Percentiles rank a stretch among this genome's conserved stretches.
Evolutionary conservation across 2,797 vertebrate species (phyloP).

Genomic region (Lagodon rhomboides): DNA sequence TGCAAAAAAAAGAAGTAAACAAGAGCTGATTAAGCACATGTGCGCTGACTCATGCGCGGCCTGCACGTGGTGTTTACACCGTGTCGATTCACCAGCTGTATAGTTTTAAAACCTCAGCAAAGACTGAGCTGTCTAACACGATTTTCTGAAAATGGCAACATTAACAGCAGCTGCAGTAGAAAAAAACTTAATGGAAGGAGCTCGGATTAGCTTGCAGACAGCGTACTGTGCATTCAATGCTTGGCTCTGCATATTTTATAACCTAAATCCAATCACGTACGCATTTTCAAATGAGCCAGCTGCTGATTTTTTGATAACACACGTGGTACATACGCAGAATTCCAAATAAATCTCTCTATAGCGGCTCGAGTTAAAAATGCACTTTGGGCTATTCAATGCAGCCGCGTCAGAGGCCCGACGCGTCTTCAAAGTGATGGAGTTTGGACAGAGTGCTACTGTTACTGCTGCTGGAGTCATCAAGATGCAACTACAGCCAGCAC

Average conservation of each 20-base stretch:
- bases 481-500: conserved; percentile 61
- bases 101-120: conserved; percentile 9
- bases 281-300: conserved; percentile 7
- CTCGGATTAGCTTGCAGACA: conserved; percentile 16
- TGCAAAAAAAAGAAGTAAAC: background rate
- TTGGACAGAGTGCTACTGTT: conserved; percentile 13
- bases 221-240: background rate
- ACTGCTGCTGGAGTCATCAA: conserved; percentile 56
- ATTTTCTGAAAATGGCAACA: conserved; percentile 25
- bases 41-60: background rate
- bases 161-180: conserved; percentile 27
- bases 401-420: background rate
- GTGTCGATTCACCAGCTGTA: conserved; percentile 5
- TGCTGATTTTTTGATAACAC: conserved; percentile 16
- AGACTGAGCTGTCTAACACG: background rate
- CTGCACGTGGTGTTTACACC: background rate
- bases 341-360: background rate
- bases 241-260: conserved; percentile 3
- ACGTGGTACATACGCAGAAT: conserved; percentile 1
- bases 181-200: conserved; percentile 3
- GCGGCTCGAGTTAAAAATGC: background rate
- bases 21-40: background rate
- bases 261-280: conserved; percentile 12
- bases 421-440: conserved; percentile 31
- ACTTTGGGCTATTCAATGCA: background rate